Evolutionary conservation across 2,113 vertebrate species (phyloP).

Genomic region (Panthera leo): DNA sequence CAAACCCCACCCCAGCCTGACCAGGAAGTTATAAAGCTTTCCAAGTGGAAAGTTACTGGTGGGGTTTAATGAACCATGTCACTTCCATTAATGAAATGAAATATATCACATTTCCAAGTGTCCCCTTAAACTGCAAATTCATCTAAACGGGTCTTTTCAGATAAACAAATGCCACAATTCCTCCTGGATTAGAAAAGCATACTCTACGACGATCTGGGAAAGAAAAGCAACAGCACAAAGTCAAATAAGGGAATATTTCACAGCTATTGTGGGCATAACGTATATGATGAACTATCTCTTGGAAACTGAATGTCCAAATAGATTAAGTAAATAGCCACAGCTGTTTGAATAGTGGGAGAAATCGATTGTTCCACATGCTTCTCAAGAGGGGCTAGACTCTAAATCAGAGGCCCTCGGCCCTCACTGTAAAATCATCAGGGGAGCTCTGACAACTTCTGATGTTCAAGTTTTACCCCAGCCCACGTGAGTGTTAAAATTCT

Average conservation of each 20-base stretch:
- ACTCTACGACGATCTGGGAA: not conserved
- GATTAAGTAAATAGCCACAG: not conserved
- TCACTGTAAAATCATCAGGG: not conserved
- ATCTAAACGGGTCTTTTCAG: not conserved
- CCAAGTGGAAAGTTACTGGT: conserved; percentile 35
- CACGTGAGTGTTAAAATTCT: not conserved
- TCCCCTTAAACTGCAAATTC: not conserved
- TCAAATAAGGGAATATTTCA: not conserved
- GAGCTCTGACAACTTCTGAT: not conserved
- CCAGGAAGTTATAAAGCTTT: conserved; percentile 55
- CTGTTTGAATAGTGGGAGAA: not conserved
- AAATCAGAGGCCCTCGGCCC: not conserved
- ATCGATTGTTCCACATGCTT: not conserved
- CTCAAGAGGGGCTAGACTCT: not conserved
- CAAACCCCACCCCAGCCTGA: not conserved
- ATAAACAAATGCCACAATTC: conserved; percentile 37
- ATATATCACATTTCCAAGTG: not conserved
- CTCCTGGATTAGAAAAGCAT: not conserved
- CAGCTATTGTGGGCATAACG: not conserved
- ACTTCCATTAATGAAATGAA: conserved; percentile 43
- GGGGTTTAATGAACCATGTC: conserved; percentile 25
- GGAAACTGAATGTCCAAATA: conserved; percentile 1
- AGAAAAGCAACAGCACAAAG: not conserved
- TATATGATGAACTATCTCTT: not conserved
- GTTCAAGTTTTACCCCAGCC: not conserved